A percentile compares a stretch with the other conserved stretches of the same genome.
Conservation (phyloP, 1,140 invertebrate genomes). For the Ladona fulva region DNA sequence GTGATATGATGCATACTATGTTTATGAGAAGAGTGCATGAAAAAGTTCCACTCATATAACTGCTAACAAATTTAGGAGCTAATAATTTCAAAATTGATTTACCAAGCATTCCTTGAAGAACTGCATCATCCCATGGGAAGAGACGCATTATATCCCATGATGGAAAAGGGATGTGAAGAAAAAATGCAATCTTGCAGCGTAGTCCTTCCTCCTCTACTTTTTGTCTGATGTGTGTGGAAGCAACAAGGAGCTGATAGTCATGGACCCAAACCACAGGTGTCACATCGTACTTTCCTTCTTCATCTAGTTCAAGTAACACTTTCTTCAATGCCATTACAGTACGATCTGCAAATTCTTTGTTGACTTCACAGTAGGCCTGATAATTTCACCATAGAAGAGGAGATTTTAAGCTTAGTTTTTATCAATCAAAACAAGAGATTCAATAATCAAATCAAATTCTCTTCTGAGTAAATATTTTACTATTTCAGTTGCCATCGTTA, state of each 20-base stretch:
- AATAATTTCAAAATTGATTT: conserved; percentile 25
- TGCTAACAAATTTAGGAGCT: too few relatives aligned
- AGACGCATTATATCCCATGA: conserved; percentile 85
- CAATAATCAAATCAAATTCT: too few relatives aligned
- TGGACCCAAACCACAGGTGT: conserved; percentile 80
- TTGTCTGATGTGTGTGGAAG: conserved; percentile 78
- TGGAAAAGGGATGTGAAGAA: conserved; percentile 86
- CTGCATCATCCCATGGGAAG: conserved; percentile 84
- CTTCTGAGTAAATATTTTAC: too few relatives aligned
- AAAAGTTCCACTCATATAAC: too few relatives aligned
- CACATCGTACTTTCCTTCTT: conserved; percentile 45
- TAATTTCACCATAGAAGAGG: conserved; percentile 13
- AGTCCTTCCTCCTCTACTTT: conserved; percentile 67
- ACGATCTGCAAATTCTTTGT: conserved; percentile 70
- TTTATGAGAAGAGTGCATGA: too few relatives aligned
- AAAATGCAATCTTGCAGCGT: conserved; percentile 74
- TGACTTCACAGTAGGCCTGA: conserved; percentile 65
- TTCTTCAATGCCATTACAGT: conserved; percentile 62
- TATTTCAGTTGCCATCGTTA: too few relatives aligned
- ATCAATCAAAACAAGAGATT: too few relatives aligned
- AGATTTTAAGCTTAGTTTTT: too few relatives aligned
- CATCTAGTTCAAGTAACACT: conserved; percentile 29
- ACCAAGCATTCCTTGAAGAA: conserved; percentile 81
- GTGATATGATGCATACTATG: too few relatives aligned
- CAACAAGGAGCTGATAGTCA: conserved; percentile 85